Percentiles rank a stretch among this genome's conserved stretches.
Evolutionary conservation across 2,888 invertebrate species (phyloP).

Genomic region (Ganaspis brasiliensis): DNA sequence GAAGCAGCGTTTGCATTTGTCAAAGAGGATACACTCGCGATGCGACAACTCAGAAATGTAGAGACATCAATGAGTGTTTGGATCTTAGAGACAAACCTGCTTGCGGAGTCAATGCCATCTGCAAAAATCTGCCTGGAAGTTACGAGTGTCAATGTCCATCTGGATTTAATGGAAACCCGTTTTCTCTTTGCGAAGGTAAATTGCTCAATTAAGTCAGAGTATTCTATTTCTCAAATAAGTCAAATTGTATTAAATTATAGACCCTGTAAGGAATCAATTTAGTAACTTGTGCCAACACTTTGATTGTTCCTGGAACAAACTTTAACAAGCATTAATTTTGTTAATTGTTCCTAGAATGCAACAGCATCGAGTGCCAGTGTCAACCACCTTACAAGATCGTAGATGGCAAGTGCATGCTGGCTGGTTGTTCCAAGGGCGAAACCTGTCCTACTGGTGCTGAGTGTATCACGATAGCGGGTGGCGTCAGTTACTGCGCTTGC

Average conservation of each 20-base stretch:
- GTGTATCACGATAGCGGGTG: slow-evolving; percentile 94
- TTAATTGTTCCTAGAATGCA: slow-evolving; percentile 83
- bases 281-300: too few relatives aligned
- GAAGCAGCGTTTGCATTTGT: slow-evolving; percentile 93
- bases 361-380: slow-evolving; percentile 91
- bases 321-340: slow-evolving; percentile 11
- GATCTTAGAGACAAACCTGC: slow-evolving; percentile 88
- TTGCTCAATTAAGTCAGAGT: not conserved
- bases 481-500: slow-evolving; percentile 96
- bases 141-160: slow-evolving; percentile 95
- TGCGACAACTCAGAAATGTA: slow-evolving; percentile 87
- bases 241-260: not conserved
- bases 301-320: too few relatives aligned
- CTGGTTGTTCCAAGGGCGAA: slow-evolving; percentile 90
- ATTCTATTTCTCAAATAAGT: too few relatives aligned
- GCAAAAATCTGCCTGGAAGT: slow-evolving; percentile 95
- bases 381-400: slow-evolving; percentile 93
- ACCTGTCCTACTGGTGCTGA: slow-evolving; percentile 93
- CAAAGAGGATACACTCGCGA: slow-evolving; percentile 93
- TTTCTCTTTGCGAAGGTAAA: slow-evolving; percentile 88
- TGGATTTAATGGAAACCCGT: slow-evolving; percentile 95
- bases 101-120: slow-evolving; percentile 94
- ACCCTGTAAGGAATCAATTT: too few relatives aligned
- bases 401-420: slow-evolving; percentile 91
- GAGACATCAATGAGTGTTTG: slow-evolving; percentile 93